Evolutionary conservation across 1,140 invertebrate genomes (phyloP).

Genomic region (Drosophila sp.): DNA sequence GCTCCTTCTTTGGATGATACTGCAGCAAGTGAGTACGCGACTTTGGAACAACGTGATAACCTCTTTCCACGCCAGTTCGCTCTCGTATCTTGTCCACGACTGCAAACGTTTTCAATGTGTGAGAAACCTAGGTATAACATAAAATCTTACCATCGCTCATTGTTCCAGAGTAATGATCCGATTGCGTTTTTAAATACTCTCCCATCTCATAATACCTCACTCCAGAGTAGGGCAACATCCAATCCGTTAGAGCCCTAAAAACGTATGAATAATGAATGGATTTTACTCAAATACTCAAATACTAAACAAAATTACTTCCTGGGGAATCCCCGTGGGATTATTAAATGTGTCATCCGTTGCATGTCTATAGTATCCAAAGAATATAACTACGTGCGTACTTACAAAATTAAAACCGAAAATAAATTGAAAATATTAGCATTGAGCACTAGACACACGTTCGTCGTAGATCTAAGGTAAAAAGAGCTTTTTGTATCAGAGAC

Average conservation of each 20-base stretch:
- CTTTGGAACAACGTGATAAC: slow-evolving; percentile 69
- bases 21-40: slow-evolving; percentile 69
- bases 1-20: slow-evolving; percentile 69
- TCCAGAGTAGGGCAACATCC: background rate
- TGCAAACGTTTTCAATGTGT: slow-evolving; percentile 1
- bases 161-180: slow-evolving; percentile 31
- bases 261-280: background rate
- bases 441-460: slow-evolving; percentile 8
- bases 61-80: slow-evolving; percentile 60
- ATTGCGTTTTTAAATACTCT: slow-evolving; percentile 17
- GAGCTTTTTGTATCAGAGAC: slow-evolving; percentile 7
- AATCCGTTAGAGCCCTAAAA: background rate
- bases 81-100: slow-evolving; percentile 57
- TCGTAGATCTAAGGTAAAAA: background rate
- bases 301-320: background rate
- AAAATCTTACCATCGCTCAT: slow-evolving; percentile 26
- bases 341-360: background rate
- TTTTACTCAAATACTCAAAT: background rate
- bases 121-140: background rate
- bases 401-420: slow-evolving; percentile 7
- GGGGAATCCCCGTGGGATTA: background rate
- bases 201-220: slow-evolving; percentile 24
- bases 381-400: background rate
- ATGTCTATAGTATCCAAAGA: background rate
- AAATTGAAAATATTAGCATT: slow-evolving; percentile 30